phyloP scores from a whole-genome alignment of 1,140 invertebrate genomes.

The Potamilus streckersoni region DNA sequence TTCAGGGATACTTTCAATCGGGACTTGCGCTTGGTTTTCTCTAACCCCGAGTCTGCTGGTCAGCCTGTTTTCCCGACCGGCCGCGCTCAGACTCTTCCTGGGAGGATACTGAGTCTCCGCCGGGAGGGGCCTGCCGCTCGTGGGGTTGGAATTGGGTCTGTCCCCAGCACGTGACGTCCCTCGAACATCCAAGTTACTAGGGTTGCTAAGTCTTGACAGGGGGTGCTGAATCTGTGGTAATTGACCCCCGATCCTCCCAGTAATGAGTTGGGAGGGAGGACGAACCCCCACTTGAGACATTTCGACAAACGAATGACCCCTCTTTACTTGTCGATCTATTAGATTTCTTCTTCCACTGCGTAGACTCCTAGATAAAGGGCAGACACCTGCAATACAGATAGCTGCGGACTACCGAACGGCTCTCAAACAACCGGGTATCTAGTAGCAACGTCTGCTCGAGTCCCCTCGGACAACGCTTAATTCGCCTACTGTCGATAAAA shows the following conservation, averaged over 20 bases:
- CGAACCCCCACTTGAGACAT: slow-evolving; percentile 56
- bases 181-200: slow-evolving; percentile 55
- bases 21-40: slow-evolving; percentile 16
- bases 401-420: too few relatives aligned
- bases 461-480: slow-evolving; percentile 38
- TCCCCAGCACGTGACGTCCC: slow-evolving; percentile 57
- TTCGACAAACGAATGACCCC: slow-evolving; percentile 1
- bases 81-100: slow-evolving; percentile 43
- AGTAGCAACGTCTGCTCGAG: slow-evolving; percentile 50
- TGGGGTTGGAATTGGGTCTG: slow-evolving; percentile 41
- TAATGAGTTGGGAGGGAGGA: slow-evolving; percentile 41
- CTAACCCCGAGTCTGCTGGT: slow-evolving; percentile 9
- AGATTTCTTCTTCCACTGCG: too few relatives aligned
- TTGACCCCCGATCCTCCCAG: slow-evolving; percentile 30
- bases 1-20: slow-evolving; percentile 60
- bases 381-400: too few relatives aligned
- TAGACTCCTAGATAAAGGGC: too few relatives aligned
- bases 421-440: slow-evolving; percentile 41
- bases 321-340: too few relatives aligned
- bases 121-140: slow-evolving; percentile 52
- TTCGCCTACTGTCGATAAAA: slow-evolving; percentile 44
- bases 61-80: slow-evolving; percentile 39
- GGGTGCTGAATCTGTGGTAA: slow-evolving; percentile 60
- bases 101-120: slow-evolving; percentile 42
- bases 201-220: slow-evolving; percentile 55